Evolutionary conservation across 2,888 invertebrate genomes (phyloP).

Genomic region (Tetheella fluctuosa): DNA sequence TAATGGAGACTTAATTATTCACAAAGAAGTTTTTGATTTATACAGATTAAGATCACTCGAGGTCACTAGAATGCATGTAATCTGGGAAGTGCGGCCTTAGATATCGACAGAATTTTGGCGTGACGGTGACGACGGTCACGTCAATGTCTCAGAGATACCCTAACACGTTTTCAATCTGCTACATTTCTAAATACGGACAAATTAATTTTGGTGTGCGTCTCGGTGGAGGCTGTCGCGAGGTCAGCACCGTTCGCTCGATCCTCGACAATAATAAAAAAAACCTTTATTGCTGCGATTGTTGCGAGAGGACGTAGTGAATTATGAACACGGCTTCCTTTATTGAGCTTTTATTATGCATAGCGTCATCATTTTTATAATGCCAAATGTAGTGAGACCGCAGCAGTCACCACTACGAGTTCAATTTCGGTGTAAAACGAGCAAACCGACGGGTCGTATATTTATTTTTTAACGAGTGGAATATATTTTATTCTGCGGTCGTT

Average conservation of each 20-base stretch:
- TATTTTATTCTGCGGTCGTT: conserved; percentile 48
- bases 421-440: conserved; percentile 43
- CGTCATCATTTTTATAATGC: conserved; percentile 59
- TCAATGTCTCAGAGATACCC: conserved; percentile 24
- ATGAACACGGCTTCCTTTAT: conserved; percentile 57
- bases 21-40: conserved; percentile 22
- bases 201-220: conserved; percentile 51
- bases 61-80: conserved; percentile 53
- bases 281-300: conserved; percentile 54
- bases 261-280: conserved; percentile 49
- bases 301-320: conserved; percentile 60
- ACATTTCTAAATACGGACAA: conserved; percentile 56
- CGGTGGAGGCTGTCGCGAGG: conserved; percentile 53
- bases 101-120: conserved; percentile 35
- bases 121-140: not conserved
- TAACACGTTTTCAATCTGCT: conserved; percentile 53
- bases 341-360: conserved; percentile 52
- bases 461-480: conserved; percentile 54
- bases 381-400: conserved; percentile 36
- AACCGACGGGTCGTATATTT: conserved; percentile 41
- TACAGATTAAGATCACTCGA: conserved; percentile 54
- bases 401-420: conserved; percentile 29
- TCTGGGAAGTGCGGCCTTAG: conserved; percentile 56
- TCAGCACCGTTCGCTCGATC: conserved; percentile 45
- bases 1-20: conserved; percentile 6